Evolutionary conservation across 1,140 invertebrate genomes (phyloP), one percentile per base, ranked within the genome.

Genomic region (Ephestia elutella): DNA sequence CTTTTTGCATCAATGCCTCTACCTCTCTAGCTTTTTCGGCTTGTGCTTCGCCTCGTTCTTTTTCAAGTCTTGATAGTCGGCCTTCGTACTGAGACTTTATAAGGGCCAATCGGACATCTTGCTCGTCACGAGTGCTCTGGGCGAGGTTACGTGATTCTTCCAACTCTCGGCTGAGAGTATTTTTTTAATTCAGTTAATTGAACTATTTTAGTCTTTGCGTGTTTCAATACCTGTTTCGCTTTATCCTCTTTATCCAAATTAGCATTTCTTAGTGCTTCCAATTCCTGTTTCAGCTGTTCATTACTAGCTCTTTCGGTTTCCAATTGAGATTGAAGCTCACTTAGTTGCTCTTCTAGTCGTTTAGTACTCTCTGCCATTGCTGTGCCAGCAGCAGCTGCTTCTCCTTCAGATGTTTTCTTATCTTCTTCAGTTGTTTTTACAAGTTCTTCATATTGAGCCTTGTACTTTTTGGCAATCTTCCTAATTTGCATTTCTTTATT

Each of bases 401-500:
- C 86, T 15, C 88, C 83, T 74, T 91, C 90, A 19, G 70, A 79
- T 63, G 90, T 92, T 65, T 90, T 90, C 75, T 90, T 90, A 62
- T 90, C 92, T 66, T 93, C 91, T 73, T 95, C 93, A 3, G 92
- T 82, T 4, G 88, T 89, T 75, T 93, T 94, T 0, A 89, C 84
- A 32, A 91, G 78, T 63, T 96, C 95, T 76, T 96, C 95, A 75
- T 92, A 96, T 70, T 95, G 95, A 5, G 92, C 93, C 81, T 97
- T 98, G 76, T 98, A 98, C 72, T 96, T 97, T 65, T 96, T 95
- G 2, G 96, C 97, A 75, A 98, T 96, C 78, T 95, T 96, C 66
- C 95, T 92, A 50, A 98, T 92, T 89, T 97, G 94, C 64, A 93
- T 87, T 78, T 96, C 92, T 73, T 95, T 96, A 72, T 93, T 94